Base-by-base conservation (phyloP, 2,113 vertebrate species). In the Hirundichthys speculiger region DNA sequence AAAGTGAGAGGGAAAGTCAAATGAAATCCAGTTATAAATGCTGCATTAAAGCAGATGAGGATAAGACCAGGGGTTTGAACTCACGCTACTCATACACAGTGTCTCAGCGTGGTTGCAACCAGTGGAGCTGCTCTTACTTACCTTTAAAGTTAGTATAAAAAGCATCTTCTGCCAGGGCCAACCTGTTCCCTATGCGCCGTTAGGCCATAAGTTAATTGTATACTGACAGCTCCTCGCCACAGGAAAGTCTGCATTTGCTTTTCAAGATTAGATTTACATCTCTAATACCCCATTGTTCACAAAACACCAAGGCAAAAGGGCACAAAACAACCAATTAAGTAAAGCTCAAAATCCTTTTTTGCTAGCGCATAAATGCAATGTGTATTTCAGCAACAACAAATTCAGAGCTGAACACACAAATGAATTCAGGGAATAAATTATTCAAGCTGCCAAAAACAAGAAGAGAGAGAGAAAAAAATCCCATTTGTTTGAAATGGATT, bases 281-380 rank as follows among this genome's bases (percentile, higher is more conserved):
- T 58, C 79, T 64, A 69, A 75, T 75, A 73, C 70, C 61, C 83
- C 65, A 67, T 76, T 64, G 75, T 72, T 75, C 73, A 86, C 58
- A 69, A 79, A 74, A 81, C 55, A 76, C 72, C 46, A 47, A 75
- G 70, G 79, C 66, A 83, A 90, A 84, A 62, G 69, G 60, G 64
- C 70, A 69, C 69, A 81, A 84, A 83, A 86, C 76, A 81, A 59
- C 83, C 86, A 91, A 89, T 92, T 92, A 91, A 75, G 82, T 60
- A 81, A 80, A 80, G 65, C 65, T 50, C 57, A 25, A 71, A 80
- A 73, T 76, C 77, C 73, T 74, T 73, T 77, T 73, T 59, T 34
- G 58, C 64, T 57, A 27, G 64, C 55, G 50, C 60, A 80, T 40
- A 50, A 77, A 80, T 68, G 71, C 56, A 73, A 73, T 85, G 59